phyloP scores from a whole-genome alignment of 2,113 vertebrate genomes.

The Danionella cerebrum region DNA sequence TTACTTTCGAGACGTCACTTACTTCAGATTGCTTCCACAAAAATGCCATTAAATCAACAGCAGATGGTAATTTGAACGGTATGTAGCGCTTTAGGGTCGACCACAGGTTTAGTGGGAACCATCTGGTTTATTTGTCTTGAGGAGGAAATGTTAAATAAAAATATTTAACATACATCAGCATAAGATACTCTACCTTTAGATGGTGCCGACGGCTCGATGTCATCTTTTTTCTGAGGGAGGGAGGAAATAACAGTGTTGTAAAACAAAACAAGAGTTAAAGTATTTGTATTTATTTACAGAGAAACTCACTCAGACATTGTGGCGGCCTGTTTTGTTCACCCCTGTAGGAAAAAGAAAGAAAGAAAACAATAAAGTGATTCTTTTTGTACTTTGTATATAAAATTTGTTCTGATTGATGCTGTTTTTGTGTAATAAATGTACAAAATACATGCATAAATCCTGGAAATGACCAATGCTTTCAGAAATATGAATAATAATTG shows the following conservation, averaged over 20 bases:
- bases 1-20: no score
- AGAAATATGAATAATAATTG: no score
- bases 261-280: neutral
- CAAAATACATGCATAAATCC: no score
- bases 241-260: neutral
- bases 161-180: neutral
- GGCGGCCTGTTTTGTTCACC: constrained; percentile 41
- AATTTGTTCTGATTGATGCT: neutral
- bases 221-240: constrained; percentile 76
- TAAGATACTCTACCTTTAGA: constrained; percentile 83
- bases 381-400: neutral
- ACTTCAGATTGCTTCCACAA: no score
- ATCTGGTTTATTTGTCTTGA: no score
- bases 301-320: constrained; percentile 68
- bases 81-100: no score
- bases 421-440: no score
- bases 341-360: constrained; percentile 35
- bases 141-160: neutral
- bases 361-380: neutral
- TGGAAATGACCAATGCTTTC: no score
- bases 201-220: constrained; percentile 81
- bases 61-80: no score
- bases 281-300: neutral
- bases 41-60: no score
- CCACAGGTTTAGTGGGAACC: no score